These are phyloP conservation scores for Sardina pilchardus DNA, from an alignment of 2,113 vertebrate species.

Conservation along the genomic window DNA sequence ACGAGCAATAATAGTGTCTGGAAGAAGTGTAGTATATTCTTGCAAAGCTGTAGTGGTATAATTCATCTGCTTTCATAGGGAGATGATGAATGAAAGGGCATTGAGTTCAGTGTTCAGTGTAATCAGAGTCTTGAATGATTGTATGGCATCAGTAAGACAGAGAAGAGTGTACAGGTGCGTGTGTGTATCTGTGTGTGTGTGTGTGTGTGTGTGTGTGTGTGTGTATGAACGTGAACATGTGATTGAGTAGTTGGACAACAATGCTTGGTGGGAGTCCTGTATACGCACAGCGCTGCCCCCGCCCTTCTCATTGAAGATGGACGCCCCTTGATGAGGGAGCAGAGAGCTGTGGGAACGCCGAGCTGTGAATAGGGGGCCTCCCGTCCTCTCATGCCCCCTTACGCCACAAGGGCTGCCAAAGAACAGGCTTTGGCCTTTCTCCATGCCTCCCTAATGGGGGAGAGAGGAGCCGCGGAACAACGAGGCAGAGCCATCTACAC, in stretches of 20 bases:
- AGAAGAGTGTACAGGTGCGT: constrained; percentile 30
- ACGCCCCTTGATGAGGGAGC: constrained; percentile 51
- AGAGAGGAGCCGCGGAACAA: constrained; percentile 28
- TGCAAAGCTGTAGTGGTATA: too few relatives aligned
- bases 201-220: constrained; percentile 28
- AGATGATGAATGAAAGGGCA: constrained; percentile 29
- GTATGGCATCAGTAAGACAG: too few relatives aligned
- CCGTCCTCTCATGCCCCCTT: constrained; percentile 34
- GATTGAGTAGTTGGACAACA: constrained; percentile 23
- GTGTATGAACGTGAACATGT: background rate
- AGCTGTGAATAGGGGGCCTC: constrained; percentile 64
- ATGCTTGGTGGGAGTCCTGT: background rate
- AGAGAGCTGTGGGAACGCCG: constrained; percentile 66
- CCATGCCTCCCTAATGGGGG: constrained; percentile 40
- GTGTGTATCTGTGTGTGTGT: constrained; percentile 13
- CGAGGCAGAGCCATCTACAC: constrained; percentile 31
- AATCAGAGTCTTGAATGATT: constrained; percentile 40
- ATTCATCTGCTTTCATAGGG: too few relatives aligned
- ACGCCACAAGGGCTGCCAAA: constrained; percentile 55
- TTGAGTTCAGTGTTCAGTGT: constrained; percentile 33
- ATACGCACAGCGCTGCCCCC: background rate
- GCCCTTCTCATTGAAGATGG: constrained; percentile 42
- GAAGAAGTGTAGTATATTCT: too few relatives aligned
- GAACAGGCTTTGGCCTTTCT: constrained; percentile 54
- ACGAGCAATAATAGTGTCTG: too few relatives aligned